These are phyloP conservation scores for Synchiropus splendidus DNA, from an alignment of 2,113 vertebrate species.

Conservation along the genomic window DNA sequence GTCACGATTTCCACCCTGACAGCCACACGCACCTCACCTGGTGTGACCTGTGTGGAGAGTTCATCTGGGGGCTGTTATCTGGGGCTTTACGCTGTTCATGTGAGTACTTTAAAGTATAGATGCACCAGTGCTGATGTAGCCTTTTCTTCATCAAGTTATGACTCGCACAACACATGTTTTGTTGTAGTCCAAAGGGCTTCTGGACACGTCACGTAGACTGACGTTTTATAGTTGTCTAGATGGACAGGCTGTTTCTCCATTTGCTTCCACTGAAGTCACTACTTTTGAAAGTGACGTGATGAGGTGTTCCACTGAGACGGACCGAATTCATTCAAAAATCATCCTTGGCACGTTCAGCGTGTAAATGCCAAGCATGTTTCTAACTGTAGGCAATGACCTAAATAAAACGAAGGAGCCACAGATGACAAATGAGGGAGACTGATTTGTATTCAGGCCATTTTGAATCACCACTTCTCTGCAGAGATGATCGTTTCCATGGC, in stretches of 20 bases:
- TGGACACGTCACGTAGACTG: too few relatives aligned
- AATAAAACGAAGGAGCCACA: conserved; percentile 1
- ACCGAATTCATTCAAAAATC: too few relatives aligned
- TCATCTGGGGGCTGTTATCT: conserved; percentile 91
- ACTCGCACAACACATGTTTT: too few relatives aligned
- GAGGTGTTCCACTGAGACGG: too few relatives aligned
- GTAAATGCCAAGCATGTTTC: conserved; percentile 4
- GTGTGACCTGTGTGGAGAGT: conserved; percentile 95
- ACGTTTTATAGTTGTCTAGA: too few relatives aligned
- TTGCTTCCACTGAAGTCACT: too few relatives aligned
- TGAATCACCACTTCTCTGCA: conserved; percentile 3
- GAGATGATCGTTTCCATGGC: background rate
- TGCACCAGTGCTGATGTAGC: too few relatives aligned
- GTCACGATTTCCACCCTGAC: conserved; percentile 79
- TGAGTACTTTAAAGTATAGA: conserved; percentile 64
- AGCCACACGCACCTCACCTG: conserved; percentile 78
- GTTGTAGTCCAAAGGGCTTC: too few relatives aligned
- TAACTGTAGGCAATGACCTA: conserved; percentile 4
- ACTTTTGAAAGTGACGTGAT: too few relatives aligned
- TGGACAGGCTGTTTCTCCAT: too few relatives aligned
- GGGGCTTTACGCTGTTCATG: conserved; percentile 81
- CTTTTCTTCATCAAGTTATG: too few relatives aligned
- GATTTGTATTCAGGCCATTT: background rate
- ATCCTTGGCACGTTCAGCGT: too few relatives aligned
- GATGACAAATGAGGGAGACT: background rate